Base-by-base conservation (phyloP, 2,888 invertebrate genomes). In the Ormia ochracea region DNA sequence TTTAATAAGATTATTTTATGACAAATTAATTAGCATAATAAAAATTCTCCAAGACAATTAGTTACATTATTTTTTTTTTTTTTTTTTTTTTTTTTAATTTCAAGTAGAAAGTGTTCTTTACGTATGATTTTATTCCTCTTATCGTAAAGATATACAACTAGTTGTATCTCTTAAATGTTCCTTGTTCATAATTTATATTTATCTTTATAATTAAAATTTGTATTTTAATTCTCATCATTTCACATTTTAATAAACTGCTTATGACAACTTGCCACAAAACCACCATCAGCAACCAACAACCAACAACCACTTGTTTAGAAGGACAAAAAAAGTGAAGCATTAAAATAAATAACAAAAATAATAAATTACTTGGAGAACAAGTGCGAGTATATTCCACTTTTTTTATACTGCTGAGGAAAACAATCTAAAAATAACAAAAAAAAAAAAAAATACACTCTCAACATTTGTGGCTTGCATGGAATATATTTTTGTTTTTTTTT, bases 251-350 rank as follows among this genome's bases (percentile, higher is more conserved):
- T 72, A 54, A 75, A 79, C 66, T 66, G 54, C 70, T 79, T 70
- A 61, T 79, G 75, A 72, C 75, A 80, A 68, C 48, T 36, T 76
- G 48, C 31, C 61, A 76, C 38, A 75, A 70, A 69, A 70, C 59
- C 45, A 72, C 61, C 70, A 56, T 9, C 43, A 56, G 59, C 66
- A 43, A 33, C 45, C 56, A 58, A 59, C 52, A 61, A 63, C 38
- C 69, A 69, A 59, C 52, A 61, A 63, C 38, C 69, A 69, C 76
- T 76, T 69, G 63, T 56, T 48, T 63, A 31, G 31, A 69, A 28
- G 38, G 31, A 5, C 4, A 10, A 28, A 4, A 54, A 41, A n/a
- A 31, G 26, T n/a, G n/a, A 21, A 5, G 3, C 0, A 33, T 9
- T 23, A 52, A 58, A 52, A 52, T 5, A 45, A 56, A 54, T 23